Base-by-base conservation (phyloP, 2,113 vertebrate species). In the Triplophysa dalaica region DNA sequence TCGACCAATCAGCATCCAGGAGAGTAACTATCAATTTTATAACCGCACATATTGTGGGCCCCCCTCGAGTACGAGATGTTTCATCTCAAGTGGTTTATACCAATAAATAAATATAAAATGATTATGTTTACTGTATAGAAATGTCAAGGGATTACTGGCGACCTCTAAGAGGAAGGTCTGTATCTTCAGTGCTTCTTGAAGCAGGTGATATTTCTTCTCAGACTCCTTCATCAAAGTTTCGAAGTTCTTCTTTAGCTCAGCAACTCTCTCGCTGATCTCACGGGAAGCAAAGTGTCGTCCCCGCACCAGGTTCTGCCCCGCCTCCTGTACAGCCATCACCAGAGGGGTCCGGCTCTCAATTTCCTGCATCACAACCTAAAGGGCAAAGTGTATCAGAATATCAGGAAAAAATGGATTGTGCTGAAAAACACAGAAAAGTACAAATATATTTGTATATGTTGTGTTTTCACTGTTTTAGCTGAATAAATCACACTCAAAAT, bases 81-180 rank as follows among this genome's bases (percentile, higher is more conserved):
- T 29, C 26, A 29, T 29, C 26, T 29, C 26, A 29, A 29, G 26
- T 1, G 26, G 2, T 29, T 29, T 29, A 2, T 29, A 1, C 26
- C 26, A 3, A 29, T 29, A 29, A 29, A 29, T 29, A 29, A 29
- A 29, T 29, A 29, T 3, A 3, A 29, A 3, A 29, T 29, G 3
- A 29, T 56, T 4, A 6, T 2, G 17, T 19, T 56, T 56, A 56
- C 1, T 56, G 6, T 17, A 7, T 56, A 56, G 5, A 19, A 63
- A 29, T 63, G 24, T 13, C 22, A 63, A 26, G 29, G 4, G 8
- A 29, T 13, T 16, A 61, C 33, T 65, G 22, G 5, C 61, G 61
- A 96, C 96, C 95, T 97, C 94, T 0, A 85, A 87, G 60, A 95
- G 89, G 82, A 94, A 91, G 29, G 89, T 86, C 78, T 95, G 94